Evolutionary conservation across 2,113 vertebrate genomes (phyloP).

Genomic region (Stigmatopora argus): DNA sequence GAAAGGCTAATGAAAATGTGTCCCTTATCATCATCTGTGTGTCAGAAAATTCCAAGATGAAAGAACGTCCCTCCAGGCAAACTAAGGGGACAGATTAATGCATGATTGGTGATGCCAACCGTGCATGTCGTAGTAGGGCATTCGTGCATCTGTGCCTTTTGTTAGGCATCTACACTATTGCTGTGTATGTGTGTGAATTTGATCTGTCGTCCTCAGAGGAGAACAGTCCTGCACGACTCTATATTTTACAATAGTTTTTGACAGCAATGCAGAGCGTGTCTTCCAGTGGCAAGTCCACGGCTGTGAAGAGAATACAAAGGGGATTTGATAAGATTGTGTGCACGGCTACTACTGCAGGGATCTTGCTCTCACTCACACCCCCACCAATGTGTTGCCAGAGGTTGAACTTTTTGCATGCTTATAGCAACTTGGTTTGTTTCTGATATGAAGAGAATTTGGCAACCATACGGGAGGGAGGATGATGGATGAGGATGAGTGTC

Average conservation of each 20-base stretch:
- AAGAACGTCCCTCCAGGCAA: slow-evolving; percentile 5
- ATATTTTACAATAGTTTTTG: slow-evolving; percentile 39
- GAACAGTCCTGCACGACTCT: slow-evolving; percentile 26
- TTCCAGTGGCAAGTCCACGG: slow-evolving; percentile 25
- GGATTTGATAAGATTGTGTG: background rate
- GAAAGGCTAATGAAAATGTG: background rate
- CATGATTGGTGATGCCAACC: slow-evolving; percentile 14
- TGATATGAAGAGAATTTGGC: slow-evolving; percentile 9
- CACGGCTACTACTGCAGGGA: slow-evolving; percentile 7
- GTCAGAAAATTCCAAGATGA: slow-evolving; percentile 3
- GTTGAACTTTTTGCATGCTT: background rate
- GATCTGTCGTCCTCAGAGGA: slow-evolving; percentile 26
- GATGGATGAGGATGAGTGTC: slow-evolving; percentile 14
- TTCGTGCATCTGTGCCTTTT: slow-evolving; percentile 23
- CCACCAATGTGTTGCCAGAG: background rate
- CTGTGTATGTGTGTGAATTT: slow-evolving; percentile 23
- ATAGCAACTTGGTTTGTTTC: slow-evolving; percentile 9
- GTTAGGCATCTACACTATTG: slow-evolving; percentile 11
- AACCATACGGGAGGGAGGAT: slow-evolving; percentile 2
- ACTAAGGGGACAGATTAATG: slow-evolving; percentile 8
- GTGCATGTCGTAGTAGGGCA: slow-evolving; percentile 20
- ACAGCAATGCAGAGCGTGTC: slow-evolving; percentile 39
- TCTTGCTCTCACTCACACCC: background rate
- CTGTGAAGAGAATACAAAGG: slow-evolving; percentile 33
- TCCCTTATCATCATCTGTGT: background rate